Evolutionary conservation across 2,113 vertebrate genomes (phyloP).

Genomic region (Nasalis larvatus): DNA sequence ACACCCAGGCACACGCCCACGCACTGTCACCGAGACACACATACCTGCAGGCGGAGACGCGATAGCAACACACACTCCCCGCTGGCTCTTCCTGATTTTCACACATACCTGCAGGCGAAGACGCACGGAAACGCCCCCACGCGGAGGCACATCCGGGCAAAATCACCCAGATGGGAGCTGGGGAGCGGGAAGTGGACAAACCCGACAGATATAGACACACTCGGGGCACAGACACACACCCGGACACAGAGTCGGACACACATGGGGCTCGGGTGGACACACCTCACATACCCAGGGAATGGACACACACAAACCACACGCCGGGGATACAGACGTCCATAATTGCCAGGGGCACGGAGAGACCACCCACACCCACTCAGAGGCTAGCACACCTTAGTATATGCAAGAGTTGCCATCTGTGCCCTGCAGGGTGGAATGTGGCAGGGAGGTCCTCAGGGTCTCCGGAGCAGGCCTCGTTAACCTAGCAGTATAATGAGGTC

Average conservation of each 20-base stretch:
- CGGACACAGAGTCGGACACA: not conserved
- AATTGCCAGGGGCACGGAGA: not conserved
- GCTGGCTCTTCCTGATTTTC: conserved; percentile 23
- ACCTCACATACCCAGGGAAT: not conserved
- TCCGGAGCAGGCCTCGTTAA: not conserved
- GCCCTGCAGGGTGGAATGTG: not conserved
- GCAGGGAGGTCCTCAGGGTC: not conserved
- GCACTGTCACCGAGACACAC: conserved; percentile 67
- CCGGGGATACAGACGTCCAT: not conserved
- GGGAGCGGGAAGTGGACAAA: not conserved
- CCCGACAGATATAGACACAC: not conserved
- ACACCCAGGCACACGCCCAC: conserved; percentile 77
- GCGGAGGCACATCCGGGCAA: not conserved
- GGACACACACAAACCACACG: not conserved
- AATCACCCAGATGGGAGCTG: not conserved
- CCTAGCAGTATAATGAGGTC: conserved; percentile 33
- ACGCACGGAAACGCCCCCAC: not conserved
- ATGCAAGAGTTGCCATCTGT: not conserved
- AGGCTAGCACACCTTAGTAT: not conserved
- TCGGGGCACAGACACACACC: not conserved
- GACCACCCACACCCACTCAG: not conserved
- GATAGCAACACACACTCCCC: conserved; percentile 38
- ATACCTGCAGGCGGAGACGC: conserved; percentile 67
- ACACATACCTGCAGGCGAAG: not conserved
- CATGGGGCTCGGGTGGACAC: not conserved